Base-by-base conservation (phyloP, 1,140 invertebrate genomes). In the Thaumatotibia leucotreta region DNA sequence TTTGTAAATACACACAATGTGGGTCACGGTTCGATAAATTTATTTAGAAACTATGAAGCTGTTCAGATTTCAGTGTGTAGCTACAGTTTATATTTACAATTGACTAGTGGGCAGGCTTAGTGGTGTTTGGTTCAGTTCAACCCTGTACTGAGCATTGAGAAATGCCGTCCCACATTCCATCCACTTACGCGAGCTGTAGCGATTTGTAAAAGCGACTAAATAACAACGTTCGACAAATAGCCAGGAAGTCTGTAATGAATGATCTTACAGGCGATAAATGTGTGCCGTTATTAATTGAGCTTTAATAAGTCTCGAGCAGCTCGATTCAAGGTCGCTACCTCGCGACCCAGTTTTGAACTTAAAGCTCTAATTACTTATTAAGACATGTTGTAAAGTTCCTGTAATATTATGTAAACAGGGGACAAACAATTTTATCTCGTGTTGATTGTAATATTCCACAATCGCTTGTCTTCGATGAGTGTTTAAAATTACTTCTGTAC, bases 321-420 rank as follows among this genome's bases (percentile, higher is more conserved):
- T 58, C 52, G 5, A 58, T 14, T 8, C 24, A 58, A 58, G 52
- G 52, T 27, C 23, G 50, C 10, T 5, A 54, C 3, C 50, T 24
- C 50, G 52, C 24, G 52, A 58, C 52, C 52, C 24, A 58, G 29
- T 58, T 58, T 58, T 58, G 4, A 58, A 58, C 52, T 58, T 29
- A 58, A 39, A 58, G 50, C 50, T 24, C 50, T 58, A 29, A 29
- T 17, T 29, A 14, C 52, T 14, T 24, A 58, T 58, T 58, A 11
- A 31, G 4, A 58, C 27, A 14, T 58, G 23, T 14, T 52, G 2
- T 58, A 17, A 11, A 1, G 17, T 45, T 45, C 5, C 1, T 45
- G 14, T 4, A 14, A 9, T 45, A 6, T 6, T 29, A 4, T 20
- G 17, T 6, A 20, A 0, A 14, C 14, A 45, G 20, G 14, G 39